These are phyloP conservation scores for Scrobipalpa atriplicella DNA, from an alignment of 2,888 invertebrate species.

Conservation along the genomic window DNA sequence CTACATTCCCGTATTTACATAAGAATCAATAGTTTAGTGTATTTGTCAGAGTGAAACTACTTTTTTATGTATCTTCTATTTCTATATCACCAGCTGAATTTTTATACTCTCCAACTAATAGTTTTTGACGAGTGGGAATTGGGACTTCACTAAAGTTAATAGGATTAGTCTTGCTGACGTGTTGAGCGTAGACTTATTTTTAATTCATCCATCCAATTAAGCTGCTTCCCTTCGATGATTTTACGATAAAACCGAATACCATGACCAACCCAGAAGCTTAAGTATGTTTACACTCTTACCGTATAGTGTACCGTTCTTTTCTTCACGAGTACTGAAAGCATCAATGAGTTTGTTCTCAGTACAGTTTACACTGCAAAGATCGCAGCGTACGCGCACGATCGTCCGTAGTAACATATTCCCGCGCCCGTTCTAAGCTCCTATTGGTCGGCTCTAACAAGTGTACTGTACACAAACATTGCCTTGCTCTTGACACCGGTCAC, in stretches of 20 bases:
- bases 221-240: background rate
- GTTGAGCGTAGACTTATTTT: background rate
- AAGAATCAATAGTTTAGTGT: background rate
- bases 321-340: conserved; percentile 6
- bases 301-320: background rate
- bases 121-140: background rate
- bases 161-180: background rate
- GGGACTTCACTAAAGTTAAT: background rate
- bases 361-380: conserved; percentile 6
- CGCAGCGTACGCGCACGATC: conserved; percentile 19
- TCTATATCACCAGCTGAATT: background rate
- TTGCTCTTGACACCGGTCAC: conserved; percentile 80
- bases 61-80: background rate
- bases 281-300: background rate
- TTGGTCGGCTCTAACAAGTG: conserved; percentile 21
- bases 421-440: conserved; percentile 32
- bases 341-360: conserved; percentile 16
- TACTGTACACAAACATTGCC: conserved; percentile 56
- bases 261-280: background rate
- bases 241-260: background rate
- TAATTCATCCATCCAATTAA: background rate
- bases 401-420: conserved; percentile 30
- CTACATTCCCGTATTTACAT: background rate
- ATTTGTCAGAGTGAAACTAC: background rate
- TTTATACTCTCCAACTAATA: background rate